Conservation (phyloP, 2,797 vertebrate species). For the Rhodeus uyekii region DNA sequence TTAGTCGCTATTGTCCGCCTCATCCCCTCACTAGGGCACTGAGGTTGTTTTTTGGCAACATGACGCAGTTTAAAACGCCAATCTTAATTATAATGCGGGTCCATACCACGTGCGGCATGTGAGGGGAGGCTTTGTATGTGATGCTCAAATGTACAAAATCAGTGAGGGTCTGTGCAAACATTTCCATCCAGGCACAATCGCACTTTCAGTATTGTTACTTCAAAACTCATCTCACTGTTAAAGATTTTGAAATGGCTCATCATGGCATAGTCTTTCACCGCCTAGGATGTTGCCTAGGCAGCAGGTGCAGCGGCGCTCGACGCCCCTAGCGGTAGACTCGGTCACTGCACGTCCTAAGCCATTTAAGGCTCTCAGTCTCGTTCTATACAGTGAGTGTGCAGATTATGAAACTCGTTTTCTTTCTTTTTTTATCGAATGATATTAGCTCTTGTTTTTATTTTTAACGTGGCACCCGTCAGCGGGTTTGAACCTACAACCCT, state of each 20-base stretch:
- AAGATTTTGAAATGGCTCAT: conserved; percentile 32
- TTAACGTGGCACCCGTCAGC: background rate
- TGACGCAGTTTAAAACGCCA: conserved; percentile 66
- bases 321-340: conserved; percentile 15
- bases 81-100: conserved; percentile 59
- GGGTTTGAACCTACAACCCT: background rate
- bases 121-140: conserved; percentile 47
- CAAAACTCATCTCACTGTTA: background rate
- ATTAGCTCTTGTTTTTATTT: background rate
- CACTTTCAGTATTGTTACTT: background rate
- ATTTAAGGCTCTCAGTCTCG: background rate
- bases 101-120: conserved; percentile 55
- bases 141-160: conserved; percentile 17
- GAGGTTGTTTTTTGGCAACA: conserved; percentile 50
- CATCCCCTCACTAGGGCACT: background rate
- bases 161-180: background rate
- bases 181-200: background rate
- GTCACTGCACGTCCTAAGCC: background rate
- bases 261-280: conserved; percentile 11
- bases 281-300: conserved; percentile 24
- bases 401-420: background rate
- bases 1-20: background rate
- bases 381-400: background rate
- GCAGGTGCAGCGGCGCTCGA: conserved; percentile 4
- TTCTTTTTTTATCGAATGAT: background rate